phyloP scores from a whole-genome alignment of 2,888 invertebrate species.

The Eupithecia abbreviata region DNA sequence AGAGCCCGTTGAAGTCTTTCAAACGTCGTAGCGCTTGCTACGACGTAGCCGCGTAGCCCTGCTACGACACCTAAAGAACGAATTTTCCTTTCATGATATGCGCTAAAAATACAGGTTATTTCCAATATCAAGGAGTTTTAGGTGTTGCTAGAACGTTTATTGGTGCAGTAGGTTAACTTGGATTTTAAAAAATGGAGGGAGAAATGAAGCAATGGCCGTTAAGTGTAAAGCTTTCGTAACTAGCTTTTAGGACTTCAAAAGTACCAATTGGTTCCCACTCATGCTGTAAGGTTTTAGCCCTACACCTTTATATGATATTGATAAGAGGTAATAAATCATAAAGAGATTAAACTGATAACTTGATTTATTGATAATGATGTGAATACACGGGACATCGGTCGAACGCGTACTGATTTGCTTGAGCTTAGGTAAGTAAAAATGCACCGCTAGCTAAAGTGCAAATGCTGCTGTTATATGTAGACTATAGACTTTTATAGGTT shows the following conservation, averaged over 20 bases:
- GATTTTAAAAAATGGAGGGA: not conserved
- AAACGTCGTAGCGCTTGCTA: constrained; percentile 33
- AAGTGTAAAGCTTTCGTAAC: not conserved
- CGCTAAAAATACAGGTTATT: constrained; percentile 8
- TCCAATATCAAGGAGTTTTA: not conserved
- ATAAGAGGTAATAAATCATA: no score
- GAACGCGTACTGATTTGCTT: no score
- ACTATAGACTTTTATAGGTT: no score
- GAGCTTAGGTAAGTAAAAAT: no score
- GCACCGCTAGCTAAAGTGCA: no score
- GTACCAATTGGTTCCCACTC: not conserved
- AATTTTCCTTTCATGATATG: constrained; percentile 3
- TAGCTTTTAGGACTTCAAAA: not conserved
- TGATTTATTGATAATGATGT: no score
- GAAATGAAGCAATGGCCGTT: not conserved
- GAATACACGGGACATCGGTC: no score
- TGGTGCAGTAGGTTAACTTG: not conserved
- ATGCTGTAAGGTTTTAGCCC: no score
- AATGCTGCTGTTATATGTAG: no score
- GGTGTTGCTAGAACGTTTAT: not conserved
- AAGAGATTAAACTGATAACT: no score
- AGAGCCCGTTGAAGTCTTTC: constrained; percentile 51
- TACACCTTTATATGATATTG: no score
- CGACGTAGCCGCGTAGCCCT: constrained; percentile 49
- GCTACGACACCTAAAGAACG: constrained; percentile 27